Conservation (phyloP, 2,888 invertebrate species). For the Dolichopus griseipennis region DNA sequence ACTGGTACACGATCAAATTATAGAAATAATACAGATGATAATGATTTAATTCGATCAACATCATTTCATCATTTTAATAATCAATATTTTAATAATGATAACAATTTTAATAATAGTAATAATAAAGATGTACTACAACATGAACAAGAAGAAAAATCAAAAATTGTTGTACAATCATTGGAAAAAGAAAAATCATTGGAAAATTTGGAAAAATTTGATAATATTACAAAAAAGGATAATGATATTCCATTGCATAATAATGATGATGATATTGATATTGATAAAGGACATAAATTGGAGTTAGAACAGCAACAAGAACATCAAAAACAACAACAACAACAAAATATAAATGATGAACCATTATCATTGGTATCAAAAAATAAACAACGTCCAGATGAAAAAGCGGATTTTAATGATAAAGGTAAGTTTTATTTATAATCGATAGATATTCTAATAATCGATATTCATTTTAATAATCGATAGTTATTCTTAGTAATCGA, state of each 20-base stretch:
- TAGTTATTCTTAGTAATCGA: too few relatives aligned
- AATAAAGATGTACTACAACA: background rate
- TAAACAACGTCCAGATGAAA: conserved; percentile 41
- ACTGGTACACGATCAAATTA: too few relatives aligned
- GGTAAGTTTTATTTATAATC: conserved; percentile 28
- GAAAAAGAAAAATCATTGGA: background rate
- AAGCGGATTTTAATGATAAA: conserved; percentile 25
- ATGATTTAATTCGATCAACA: too few relatives aligned
- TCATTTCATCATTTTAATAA: background rate
- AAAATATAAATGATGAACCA: conserved; percentile 42
- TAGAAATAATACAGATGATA: too few relatives aligned
- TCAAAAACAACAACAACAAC: conserved; percentile 3
- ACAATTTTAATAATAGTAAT: background rate
- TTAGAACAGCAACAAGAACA: background rate
- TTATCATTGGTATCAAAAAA: conserved; percentile 54
- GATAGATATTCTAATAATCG: too few relatives aligned
- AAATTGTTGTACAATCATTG: background rate
- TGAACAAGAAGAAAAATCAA: background rate
- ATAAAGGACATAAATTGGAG: background rate
- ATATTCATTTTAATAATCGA: too few relatives aligned
- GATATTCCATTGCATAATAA: too few relatives aligned
- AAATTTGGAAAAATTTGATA: background rate
- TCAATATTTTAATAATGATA: background rate
- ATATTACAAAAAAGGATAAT: background rate
- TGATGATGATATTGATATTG: too few relatives aligned